Evolutionary conservation across 2,113 vertebrate species (phyloP).

Genomic region (Phylloscopus trochilus): DNA sequence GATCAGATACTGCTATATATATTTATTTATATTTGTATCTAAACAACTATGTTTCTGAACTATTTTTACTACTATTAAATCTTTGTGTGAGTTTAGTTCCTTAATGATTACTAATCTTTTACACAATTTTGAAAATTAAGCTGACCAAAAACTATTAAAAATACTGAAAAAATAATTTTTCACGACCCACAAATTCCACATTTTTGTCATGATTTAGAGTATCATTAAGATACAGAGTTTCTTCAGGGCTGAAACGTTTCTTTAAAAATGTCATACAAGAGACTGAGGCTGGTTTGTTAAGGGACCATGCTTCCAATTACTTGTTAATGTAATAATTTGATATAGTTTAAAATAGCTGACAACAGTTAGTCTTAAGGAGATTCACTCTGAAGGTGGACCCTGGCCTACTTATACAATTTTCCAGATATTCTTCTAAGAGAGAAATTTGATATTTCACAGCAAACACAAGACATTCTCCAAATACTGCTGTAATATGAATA

Average conservation of each 20-base stretch:
- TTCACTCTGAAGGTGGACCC: background rate
- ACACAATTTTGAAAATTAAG: background rate
- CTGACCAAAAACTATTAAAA: background rate
- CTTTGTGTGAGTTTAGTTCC: fast-evolving
- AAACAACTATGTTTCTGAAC: background rate
- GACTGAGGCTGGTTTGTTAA: background rate
- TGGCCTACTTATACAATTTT: background rate
- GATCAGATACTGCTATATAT: background rate
- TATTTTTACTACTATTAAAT: background rate
- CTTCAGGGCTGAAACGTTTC: background rate
- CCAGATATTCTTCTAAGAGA: background rate
- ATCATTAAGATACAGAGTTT: background rate
- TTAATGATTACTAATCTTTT: background rate
- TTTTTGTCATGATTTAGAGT: background rate
- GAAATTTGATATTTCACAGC: background rate
- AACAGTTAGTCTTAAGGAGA: background rate
- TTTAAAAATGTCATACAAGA: background rate
- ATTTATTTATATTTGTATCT: background rate
- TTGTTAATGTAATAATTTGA: background rate
- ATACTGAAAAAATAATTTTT: background rate
- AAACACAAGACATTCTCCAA: background rate
- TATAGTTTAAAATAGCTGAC: background rate
- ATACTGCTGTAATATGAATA: background rate
- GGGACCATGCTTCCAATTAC: fast-evolving
- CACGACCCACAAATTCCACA: background rate